Evolutionary conservation across 2,113 vertebrate species (phyloP).

Genomic region (Bubo bubo): DNA sequence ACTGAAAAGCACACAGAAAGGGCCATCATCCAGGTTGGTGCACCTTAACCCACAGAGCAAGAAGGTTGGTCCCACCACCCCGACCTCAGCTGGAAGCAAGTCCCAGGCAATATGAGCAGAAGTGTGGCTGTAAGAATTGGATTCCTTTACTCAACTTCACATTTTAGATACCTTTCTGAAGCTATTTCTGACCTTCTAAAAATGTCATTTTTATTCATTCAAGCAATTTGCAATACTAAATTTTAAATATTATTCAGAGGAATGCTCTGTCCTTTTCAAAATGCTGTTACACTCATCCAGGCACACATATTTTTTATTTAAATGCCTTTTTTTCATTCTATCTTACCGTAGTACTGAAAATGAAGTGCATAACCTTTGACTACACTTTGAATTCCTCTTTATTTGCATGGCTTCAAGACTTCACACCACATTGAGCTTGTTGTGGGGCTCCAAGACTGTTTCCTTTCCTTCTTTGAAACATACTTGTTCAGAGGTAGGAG

Average conservation of each 20-base stretch:
- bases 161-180: not conserved
- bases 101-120: not conserved
- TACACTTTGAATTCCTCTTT: not conserved
- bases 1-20: not conserved
- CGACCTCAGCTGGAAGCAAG: not conserved
- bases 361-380: not conserved
- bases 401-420: not conserved
- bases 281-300: not conserved
- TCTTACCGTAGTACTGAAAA: not conserved
- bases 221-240: slow-evolving; percentile 7
- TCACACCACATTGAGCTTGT: not conserved
- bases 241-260: slow-evolving; percentile 42
- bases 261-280: slow-evolving; percentile 43
- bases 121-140: not conserved
- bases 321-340: not conserved
- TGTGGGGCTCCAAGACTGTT: not conserved
- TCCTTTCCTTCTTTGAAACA: not conserved
- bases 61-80: not conserved
- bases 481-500: not conserved
- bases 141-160: not conserved
- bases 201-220: slow-evolving; percentile 16
- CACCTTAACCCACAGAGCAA: not conserved
- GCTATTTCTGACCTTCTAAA: slow-evolving; percentile 38
- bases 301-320: not conserved
- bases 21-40: not conserved